A percentile compares a stretch with the other conserved stretches of the same genome.
Evolutionary conservation across 2,888 invertebrate genomes (phyloP).

Genomic region (Melinaea menophilus): DNA sequence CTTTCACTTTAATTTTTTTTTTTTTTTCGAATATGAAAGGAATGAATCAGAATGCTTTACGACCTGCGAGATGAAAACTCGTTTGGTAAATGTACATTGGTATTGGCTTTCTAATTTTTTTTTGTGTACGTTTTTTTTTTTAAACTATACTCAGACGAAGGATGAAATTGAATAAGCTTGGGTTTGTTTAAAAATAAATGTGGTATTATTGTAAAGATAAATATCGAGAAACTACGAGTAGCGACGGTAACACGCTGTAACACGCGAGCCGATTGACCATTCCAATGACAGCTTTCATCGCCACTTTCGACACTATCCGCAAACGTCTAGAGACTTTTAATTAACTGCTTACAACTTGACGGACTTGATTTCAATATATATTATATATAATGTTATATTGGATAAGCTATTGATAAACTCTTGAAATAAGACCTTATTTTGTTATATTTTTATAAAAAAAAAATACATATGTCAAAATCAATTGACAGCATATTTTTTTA

Average conservation of each 20-base stretch:
- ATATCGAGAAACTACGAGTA: conserved; percentile 39
- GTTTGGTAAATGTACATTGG: conserved; percentile 25
- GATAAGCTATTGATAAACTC: too few relatives aligned
- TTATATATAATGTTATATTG: background rate
- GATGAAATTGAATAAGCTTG: background rate
- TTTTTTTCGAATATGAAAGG: conserved; percentile 52
- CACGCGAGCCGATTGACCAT: conserved; percentile 65
- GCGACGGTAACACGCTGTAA: conserved; percentile 14
- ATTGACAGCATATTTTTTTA: background rate
- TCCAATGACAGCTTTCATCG: conserved; percentile 67
- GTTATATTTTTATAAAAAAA: too few relatives aligned
- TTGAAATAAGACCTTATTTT: too few relatives aligned
- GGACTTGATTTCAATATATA: conserved; percentile 26
- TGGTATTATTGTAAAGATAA: background rate
- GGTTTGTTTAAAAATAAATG: too few relatives aligned
- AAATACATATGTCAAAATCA: background rate
- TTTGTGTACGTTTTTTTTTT: conserved; percentile 17
- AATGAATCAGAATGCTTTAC: conserved; percentile 37
- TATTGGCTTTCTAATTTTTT: conserved; percentile 26
- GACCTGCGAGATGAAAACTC: conserved; percentile 33
- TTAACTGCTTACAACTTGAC: conserved; percentile 40
- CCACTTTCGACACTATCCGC: conserved; percentile 61
- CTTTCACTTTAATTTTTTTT: conserved; percentile 72
- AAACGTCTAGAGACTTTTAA: conserved; percentile 61
- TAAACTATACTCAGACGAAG: background rate